Percentiles rank a stretch among this genome's conserved stretches.
phyloP scores from a whole-genome alignment of 2,888 invertebrate species.

The Criorhina ranunculi region DNA sequence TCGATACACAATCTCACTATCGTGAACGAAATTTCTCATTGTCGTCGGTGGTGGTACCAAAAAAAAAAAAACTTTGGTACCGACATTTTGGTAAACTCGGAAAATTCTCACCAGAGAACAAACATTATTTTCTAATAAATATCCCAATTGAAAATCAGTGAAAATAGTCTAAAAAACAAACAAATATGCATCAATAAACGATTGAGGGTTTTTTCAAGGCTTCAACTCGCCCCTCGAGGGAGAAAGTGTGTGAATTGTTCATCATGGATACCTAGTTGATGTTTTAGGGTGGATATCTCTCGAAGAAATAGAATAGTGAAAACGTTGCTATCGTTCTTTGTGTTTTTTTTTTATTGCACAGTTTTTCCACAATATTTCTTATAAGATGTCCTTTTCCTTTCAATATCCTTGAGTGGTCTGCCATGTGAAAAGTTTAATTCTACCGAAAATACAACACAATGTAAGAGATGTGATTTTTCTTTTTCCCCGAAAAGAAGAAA shows the following conservation, averaged over 20 bases:
- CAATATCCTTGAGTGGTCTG: conserved; percentile 53
- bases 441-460: conserved; percentile 39
- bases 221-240: conserved; percentile 37
- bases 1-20: conserved; percentile 50
- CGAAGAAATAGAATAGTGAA: conserved; percentile 55
- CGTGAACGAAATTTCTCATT: conserved; percentile 64
- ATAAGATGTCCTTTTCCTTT: conserved; percentile 68
- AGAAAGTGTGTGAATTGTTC: conserved; percentile 69
- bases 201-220: conserved; percentile 37
- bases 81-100: conserved; percentile 77
- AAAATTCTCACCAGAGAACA: conserved; percentile 72
- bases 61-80: conserved; percentile 68
- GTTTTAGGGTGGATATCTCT: conserved; percentile 75
- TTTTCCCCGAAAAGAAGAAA: not conserved
- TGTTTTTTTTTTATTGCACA: conserved; percentile 62
- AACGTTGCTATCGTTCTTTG: conserved; percentile 68
- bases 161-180: conserved; percentile 41
- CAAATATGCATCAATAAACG: conserved; percentile 62
- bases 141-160: conserved; percentile 58
- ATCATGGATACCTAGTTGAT: conserved; percentile 75
- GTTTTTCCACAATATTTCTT: conserved; percentile 60
- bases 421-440: conserved; percentile 55
- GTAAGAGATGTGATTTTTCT: conserved; percentile 70
- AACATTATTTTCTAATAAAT: conserved; percentile 62
- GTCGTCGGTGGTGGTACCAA: conserved; percentile 71